Evolutionary conservation across 2,113 vertebrate genomes (phyloP).

Genomic region (Halcyon senegalensis): DNA sequence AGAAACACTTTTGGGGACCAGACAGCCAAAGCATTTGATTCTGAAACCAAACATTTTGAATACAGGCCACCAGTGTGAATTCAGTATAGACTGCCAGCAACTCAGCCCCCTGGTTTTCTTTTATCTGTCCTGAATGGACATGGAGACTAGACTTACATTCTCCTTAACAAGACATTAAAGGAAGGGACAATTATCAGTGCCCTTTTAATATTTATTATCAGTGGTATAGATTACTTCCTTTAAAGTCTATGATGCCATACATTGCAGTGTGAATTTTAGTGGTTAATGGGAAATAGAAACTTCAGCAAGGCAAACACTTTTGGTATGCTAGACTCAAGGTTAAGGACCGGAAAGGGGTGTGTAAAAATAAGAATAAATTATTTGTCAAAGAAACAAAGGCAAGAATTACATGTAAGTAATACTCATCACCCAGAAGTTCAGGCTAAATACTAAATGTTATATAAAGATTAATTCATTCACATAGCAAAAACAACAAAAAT

Average conservation of each 20-base stretch:
- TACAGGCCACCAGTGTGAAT: background rate
- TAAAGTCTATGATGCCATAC: background rate
- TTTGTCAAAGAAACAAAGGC: background rate
- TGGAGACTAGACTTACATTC: background rate
- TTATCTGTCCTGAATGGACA: background rate
- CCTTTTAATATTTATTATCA: background rate
- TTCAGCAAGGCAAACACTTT: background rate
- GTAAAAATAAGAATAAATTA: background rate
- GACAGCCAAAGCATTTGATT: background rate
- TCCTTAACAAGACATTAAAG: background rate
- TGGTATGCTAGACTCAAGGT: background rate
- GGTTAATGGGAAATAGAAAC: background rate
- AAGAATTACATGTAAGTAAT: background rate
- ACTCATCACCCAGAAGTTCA: background rate
- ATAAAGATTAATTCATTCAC: background rate
- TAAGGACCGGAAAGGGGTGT: background rate
- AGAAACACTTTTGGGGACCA: background rate
- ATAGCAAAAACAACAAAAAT: background rate
- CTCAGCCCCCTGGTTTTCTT: fast-evolving
- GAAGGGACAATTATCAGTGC: background rate
- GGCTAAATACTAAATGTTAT: background rate
- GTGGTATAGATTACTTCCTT: background rate
- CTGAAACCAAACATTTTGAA: background rate
- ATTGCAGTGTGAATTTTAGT: background rate
- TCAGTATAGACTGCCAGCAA: background rate